Percentiles rank a stretch among this genome's conserved stretches.
Conservation (phyloP, 2,888 invertebrate genomes). For the Andrena hattorfiana region DNA sequence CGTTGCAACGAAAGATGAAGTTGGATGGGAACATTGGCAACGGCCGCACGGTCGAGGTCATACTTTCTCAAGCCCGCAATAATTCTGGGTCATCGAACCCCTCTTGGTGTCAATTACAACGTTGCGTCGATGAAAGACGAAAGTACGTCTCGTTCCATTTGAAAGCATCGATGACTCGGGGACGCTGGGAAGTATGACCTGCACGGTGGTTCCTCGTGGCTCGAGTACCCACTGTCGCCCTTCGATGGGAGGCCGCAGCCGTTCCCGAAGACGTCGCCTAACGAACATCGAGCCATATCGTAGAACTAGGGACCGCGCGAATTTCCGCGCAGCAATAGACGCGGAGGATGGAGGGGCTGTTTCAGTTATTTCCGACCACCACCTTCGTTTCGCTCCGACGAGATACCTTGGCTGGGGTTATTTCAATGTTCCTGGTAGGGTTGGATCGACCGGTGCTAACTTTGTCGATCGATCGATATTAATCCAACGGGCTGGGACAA, state of each 20-base stretch:
- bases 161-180: constrained; percentile 8
- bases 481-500: constrained; percentile 10
- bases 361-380: not conserved
- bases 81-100: constrained; percentile 32
- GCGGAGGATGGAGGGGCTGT: not conserved
- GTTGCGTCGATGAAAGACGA: constrained; percentile 36
- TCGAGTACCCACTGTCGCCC: not conserved
- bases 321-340: not conserved
- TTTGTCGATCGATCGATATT: constrained; percentile 37
- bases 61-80: not conserved
- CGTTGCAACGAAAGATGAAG: too few relatives aligned
- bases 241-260: not conserved
- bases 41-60: not conserved
- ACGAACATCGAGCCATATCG: not conserved
- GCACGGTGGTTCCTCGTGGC: not conserved
- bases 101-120: constrained; percentile 44
- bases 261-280: not conserved
- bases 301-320: not conserved
- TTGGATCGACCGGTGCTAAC: constrained; percentile 35
- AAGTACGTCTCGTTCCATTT: constrained; percentile 6
- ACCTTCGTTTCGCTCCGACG: not conserved
- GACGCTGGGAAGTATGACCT: not conserved
- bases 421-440: constrained; percentile 9
- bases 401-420: not conserved
- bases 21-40: not conserved